Evolutionary conservation across 1,140 invertebrate species (phyloP).

Genomic region (Drosophila repletoides): DNA sequence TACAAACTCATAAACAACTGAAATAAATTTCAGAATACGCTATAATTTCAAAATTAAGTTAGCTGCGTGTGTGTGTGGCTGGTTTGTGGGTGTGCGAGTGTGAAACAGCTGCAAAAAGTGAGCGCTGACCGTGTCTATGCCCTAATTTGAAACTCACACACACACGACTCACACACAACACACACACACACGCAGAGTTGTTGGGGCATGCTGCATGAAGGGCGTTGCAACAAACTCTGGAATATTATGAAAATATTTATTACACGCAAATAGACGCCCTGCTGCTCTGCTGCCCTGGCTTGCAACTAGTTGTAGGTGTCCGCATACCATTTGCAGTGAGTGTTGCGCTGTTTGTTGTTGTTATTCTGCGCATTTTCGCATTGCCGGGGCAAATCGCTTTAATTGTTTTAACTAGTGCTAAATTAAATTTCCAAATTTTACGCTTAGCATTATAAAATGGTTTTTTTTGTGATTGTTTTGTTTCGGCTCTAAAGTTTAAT

Average conservation of each 20-base stretch:
- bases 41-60: conserved; percentile 64
- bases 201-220: conserved; percentile 25
- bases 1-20: conserved; percentile 61
- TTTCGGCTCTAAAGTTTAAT: background rate
- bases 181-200: background rate
- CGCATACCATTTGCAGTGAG: background rate
- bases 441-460: conserved; percentile 35
- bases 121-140: conserved; percentile 48
- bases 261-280: conserved; percentile 54
- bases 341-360: conserved; percentile 8
- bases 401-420: conserved; percentile 64
- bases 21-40: conserved; percentile 69
- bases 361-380: conserved; percentile 51
- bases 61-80: conserved; percentile 2
- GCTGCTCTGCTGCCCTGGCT: no score
- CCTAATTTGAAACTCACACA: conserved; percentile 54
- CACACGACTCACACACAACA: conserved; percentile 1
- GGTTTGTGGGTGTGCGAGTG: conserved; percentile 4
- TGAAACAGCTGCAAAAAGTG: conserved; percentile 33
- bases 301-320: conserved; percentile 18
- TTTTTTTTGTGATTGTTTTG: conserved; percentile 12
- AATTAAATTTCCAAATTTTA: conserved; percentile 70
- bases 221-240: conserved; percentile 52
- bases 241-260: conserved; percentile 78
- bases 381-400: conserved; percentile 62